Percentiles rank a stretch among this genome's conserved stretches.
phyloP scores from a whole-genome alignment of 2,113 vertebrate genomes.

The Chunga burmeisteri region DNA sequence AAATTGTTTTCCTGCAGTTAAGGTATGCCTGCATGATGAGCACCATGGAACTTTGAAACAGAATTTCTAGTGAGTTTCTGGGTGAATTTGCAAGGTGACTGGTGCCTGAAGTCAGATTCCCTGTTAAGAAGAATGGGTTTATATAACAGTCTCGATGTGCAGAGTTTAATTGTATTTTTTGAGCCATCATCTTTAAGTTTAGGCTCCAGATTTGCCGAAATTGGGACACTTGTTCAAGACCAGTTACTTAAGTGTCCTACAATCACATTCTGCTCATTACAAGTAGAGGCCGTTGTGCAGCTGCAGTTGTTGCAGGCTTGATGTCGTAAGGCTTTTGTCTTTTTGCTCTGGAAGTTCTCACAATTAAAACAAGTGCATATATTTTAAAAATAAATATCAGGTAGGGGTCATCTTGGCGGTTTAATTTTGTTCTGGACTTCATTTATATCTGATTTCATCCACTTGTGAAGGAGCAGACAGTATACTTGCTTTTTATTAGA shows the following conservation, averaged over 20 bases:
- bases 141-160: neutral
- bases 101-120: neutral
- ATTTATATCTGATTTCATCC: accelerated
- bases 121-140: neutral
- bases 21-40: neutral
- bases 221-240: neutral
- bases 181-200: neutral
- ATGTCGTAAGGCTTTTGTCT: neutral
- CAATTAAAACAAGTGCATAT: neutral
- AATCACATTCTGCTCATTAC: neutral
- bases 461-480: neutral
- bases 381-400: neutral
- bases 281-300: neutral
- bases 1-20: neutral
- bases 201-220: slow-evolving; percentile 1
- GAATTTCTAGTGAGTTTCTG: neutral
- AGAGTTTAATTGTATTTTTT: neutral
- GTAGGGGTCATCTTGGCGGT: neutral
- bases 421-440: neutral
- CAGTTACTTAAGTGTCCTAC: neutral
- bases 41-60: neutral
- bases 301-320: neutral
- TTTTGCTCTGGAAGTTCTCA: neutral
- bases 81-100: neutral
- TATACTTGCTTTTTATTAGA: neutral